These are phyloP conservation scores for Melanotaenia maccullochi DNA, from an alignment of 2,797 vertebrate genomes.

Conservation along the genomic window DNA sequence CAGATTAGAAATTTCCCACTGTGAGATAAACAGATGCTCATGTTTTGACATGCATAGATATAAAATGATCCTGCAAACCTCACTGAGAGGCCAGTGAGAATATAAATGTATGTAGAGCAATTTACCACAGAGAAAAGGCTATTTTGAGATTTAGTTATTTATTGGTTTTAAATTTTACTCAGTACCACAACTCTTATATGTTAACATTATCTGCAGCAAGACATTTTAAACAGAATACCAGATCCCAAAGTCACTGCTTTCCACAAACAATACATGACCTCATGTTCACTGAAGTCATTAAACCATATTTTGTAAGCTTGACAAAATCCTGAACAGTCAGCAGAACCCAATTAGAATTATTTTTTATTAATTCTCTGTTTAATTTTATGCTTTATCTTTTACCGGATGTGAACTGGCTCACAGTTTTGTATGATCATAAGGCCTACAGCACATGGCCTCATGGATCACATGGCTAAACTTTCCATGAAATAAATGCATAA, in stretches of 20 bases:
- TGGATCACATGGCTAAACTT: background rate
- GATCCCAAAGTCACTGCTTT: background rate
- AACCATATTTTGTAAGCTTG: background rate
- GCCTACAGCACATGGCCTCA: background rate
- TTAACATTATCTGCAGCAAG: background rate
- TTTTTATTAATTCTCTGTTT: background rate
- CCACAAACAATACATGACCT: background rate
- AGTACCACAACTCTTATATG: background rate
- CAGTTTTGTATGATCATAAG: background rate
- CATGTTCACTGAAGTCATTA: background rate
- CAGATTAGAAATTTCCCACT: background rate
- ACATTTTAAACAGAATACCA: background rate
- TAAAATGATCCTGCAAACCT: background rate
- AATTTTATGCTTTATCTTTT: background rate
- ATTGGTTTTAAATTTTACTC: background rate
- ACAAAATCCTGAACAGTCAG: background rate
- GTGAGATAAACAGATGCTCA: slow-evolving; percentile 3
- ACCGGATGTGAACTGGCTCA: background rate
- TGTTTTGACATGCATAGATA: slow-evolving; percentile 17
- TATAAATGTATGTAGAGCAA: background rate
- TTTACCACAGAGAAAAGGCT: background rate
- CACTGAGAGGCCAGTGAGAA: background rate
- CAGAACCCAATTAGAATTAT: background rate
- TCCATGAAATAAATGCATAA: background rate
- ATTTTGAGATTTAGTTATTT: background rate